Percentiles rank a stretch among this genome's conserved stretches.
Evolutionary conservation across 2,113 vertebrate genomes (phyloP).

Genomic region (Polypterus senegalus): DNA sequence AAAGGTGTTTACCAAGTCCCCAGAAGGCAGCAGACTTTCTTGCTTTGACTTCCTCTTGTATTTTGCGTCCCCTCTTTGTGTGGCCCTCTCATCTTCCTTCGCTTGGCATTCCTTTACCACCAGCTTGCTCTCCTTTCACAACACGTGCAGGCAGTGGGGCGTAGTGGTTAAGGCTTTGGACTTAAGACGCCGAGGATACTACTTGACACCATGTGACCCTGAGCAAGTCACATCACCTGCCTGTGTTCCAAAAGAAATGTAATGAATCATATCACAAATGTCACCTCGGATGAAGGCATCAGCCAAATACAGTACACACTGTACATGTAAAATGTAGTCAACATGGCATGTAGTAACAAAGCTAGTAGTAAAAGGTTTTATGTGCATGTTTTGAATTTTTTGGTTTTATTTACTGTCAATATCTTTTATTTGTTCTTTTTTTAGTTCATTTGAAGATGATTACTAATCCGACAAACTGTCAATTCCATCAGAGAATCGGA

Average conservation of each 20-base stretch:
- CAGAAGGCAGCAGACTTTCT: too few relatives aligned
- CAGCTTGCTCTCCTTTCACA: too few relatives aligned
- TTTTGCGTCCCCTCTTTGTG: too few relatives aligned
- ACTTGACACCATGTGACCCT: too few relatives aligned
- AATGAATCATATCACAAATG: background rate
- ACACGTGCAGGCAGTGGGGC: too few relatives aligned
- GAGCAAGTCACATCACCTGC: too few relatives aligned
- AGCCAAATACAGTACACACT: background rate
- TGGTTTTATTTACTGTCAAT: background rate
- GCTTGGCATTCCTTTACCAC: too few relatives aligned
- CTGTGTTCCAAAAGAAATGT: background rate
- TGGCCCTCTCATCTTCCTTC: too few relatives aligned
- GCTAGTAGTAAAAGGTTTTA: background rate
- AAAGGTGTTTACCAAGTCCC: too few relatives aligned
- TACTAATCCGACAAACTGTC: constrained; percentile 82
- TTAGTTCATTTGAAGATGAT: constrained; percentile 89
- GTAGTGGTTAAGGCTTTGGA: too few relatives aligned
- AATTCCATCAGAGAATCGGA: constrained; percentile 64
- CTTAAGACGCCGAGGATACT: too few relatives aligned
- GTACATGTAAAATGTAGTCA: background rate
- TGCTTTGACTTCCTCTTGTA: too few relatives aligned
- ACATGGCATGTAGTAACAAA: background rate
- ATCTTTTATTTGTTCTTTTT: constrained; percentile 27
- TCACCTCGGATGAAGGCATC: background rate
- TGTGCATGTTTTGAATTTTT: background rate